These are phyloP conservation scores for Rhynchopsitta pachyrhyncha DNA, from an alignment of 2,113 vertebrate species.

Conservation along the genomic window DNA sequence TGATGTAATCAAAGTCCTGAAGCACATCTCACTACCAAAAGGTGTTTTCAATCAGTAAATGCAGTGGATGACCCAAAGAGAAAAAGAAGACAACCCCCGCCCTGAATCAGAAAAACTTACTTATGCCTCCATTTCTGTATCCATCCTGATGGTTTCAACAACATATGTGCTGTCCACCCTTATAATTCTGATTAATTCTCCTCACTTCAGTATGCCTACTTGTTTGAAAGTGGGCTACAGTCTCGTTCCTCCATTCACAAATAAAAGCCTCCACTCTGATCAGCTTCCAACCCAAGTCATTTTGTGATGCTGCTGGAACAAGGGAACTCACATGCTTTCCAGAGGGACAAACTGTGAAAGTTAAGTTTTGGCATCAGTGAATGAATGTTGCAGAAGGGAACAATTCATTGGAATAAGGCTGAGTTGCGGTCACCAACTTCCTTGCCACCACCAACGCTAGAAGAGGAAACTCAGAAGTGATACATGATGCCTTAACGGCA, in stretches of 20 bases:
- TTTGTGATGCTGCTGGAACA: neutral
- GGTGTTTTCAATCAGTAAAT: neutral
- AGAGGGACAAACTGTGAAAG: neutral
- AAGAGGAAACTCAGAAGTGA: conserved; percentile 8
- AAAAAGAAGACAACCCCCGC: neutral
- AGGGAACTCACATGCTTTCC: neutral
- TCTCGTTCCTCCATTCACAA: neutral
- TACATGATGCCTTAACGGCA: neutral
- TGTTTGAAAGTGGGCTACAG: neutral
- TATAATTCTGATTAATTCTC: neutral
- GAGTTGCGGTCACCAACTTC: neutral
- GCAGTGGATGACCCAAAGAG: neutral
- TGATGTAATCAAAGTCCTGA: neutral
- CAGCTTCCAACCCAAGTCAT: neutral
- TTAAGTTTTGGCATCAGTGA: neutral
- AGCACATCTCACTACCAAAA: neutral
- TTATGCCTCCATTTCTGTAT: neutral
- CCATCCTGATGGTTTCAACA: neutral
- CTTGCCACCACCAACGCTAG: neutral
- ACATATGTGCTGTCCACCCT: neutral
- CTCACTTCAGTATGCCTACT: neutral
- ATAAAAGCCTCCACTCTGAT: neutral
- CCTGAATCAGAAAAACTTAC: neutral
- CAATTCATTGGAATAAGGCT: neutral
- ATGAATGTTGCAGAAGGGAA: neutral